Conservation (phyloP, 2,797 vertebrate species). For the Prionace glauca region DNA sequence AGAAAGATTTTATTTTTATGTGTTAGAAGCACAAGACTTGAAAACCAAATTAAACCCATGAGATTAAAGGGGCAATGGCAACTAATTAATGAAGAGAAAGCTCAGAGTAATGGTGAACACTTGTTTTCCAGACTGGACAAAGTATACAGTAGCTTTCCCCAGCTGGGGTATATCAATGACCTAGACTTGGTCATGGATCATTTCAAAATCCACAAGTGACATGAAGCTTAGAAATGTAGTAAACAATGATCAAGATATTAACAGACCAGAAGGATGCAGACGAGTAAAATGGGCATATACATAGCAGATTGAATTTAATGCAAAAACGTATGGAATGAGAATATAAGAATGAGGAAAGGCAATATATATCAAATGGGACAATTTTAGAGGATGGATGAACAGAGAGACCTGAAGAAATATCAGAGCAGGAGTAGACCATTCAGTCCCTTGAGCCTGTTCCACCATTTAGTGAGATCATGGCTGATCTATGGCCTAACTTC, state of each 20-base stretch:
- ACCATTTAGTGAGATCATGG: too few relatives aligned
- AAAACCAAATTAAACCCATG: neutral
- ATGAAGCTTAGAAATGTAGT: neutral
- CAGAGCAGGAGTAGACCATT: too few relatives aligned
- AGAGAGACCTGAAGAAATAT: neutral
- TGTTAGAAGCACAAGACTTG: neutral
- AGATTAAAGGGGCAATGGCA: neutral
- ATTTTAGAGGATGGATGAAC: neutral
- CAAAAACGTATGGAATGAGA: neutral
- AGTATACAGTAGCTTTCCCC: neutral
- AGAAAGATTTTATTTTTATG: neutral
- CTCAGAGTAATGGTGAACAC: neutral
- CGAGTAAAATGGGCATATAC: neutral
- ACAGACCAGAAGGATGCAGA: neutral
- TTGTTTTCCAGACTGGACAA: neutral
- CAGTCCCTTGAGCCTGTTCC: too few relatives aligned
- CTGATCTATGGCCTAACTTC: too few relatives aligned
- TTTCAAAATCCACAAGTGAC: neutral
- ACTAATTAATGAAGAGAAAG: neutral
- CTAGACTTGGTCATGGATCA: neutral
- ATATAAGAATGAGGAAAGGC: neutral
- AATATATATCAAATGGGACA: neutral
- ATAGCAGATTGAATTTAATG: neutral
- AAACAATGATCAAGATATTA: neutral
- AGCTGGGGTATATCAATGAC: neutral